Conservation (phyloP, 1,140 invertebrate genomes). For the Trialeurodes vaporariorum region DNA sequence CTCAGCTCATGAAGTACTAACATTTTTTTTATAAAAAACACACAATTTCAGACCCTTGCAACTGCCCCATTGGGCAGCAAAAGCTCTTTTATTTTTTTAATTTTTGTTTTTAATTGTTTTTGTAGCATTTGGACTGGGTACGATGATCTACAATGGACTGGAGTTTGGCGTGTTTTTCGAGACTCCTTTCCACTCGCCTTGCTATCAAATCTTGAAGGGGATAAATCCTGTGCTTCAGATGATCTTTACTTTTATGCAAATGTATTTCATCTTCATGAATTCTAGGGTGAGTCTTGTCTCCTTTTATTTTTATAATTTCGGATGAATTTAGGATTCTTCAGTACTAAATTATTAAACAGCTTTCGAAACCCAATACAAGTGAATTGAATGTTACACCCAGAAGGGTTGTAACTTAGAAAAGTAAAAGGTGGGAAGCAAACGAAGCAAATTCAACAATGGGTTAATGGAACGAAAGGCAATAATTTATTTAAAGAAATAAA, state of each 20-base stretch:
- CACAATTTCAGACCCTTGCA: too few species aligned
- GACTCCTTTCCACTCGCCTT: conserved; percentile 74
- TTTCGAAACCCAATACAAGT: too few species aligned
- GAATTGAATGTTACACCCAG: too few species aligned
- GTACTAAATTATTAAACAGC: background rate
- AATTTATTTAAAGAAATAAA: too few species aligned
- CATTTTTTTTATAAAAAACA: too few species aligned
- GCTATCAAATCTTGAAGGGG: conserved; percentile 75
- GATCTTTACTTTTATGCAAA: conserved; percentile 95
- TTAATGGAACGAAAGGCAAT: too few species aligned
- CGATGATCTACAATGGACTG: conserved; percentile 94
- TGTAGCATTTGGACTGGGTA: conserved; percentile 87
- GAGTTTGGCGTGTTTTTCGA: conserved; percentile 92
- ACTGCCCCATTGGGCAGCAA: too few species aligned
- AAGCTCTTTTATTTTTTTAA: too few species aligned
- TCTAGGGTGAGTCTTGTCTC: conserved; percentile 63
- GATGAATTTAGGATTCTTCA: background rate
- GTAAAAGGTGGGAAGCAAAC: too few species aligned
- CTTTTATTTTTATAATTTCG: conserved; percentile 10
- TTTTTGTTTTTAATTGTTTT: conserved; percentile 19
- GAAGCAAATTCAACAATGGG: too few species aligned
- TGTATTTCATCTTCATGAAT: conserved; percentile 99
- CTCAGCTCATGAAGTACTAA: too few species aligned
- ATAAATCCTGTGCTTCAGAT: conserved; percentile 89
- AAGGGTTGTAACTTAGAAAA: too few species aligned